phyloP scores from a whole-genome alignment of 2,888 invertebrate genomes.

The Caradrina kadenii region DNA sequence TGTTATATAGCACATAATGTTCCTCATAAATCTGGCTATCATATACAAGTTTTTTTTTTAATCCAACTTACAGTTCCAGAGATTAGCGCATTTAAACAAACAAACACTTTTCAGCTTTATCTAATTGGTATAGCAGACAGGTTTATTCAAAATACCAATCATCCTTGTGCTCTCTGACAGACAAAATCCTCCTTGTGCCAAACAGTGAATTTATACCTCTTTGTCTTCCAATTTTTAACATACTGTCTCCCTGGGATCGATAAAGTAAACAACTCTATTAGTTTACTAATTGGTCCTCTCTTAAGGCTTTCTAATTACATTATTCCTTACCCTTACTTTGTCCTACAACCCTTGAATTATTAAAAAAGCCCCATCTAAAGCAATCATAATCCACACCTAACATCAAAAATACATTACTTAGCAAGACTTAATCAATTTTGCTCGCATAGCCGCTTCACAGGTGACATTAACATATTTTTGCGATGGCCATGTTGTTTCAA shows the following conservation, averaged over 20 bases:
- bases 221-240: neutral
- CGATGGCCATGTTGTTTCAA: constrained; percentile 82
- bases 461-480: constrained; percentile 87
- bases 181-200: neutral
- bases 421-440: constrained; percentile 72
- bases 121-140: no score
- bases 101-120: no score
- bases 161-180: neutral
- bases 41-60: no score
- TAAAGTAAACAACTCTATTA: neutral
- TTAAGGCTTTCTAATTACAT: neutral
- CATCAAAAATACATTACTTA: constrained; percentile 66
- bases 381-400: constrained; percentile 49
- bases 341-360: constrained; percentile 22
- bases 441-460: constrained; percentile 73
- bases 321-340: neutral
- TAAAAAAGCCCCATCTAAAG: constrained; percentile 18
- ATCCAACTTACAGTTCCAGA: no score
- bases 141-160: neutral
- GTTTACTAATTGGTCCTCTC: neutral
- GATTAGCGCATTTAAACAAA: no score
- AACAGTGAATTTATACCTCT: neutral
- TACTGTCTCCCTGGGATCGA: neutral
- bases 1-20: no score
- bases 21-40: no score